Evolutionary conservation across 2,888 invertebrate species (phyloP).

Genomic region (Patella ulyssiponensis): DNA sequence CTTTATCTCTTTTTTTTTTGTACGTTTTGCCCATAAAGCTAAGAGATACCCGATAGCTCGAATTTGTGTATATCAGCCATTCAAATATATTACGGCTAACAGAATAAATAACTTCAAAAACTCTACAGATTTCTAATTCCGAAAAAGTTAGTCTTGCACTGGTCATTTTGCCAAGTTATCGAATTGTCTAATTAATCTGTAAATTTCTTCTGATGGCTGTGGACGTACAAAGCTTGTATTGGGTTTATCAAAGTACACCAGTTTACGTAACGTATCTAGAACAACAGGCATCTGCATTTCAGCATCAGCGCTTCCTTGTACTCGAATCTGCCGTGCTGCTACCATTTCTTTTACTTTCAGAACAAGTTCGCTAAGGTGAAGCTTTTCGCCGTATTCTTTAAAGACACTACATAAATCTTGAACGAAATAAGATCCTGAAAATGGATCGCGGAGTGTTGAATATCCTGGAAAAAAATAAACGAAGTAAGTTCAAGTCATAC

Average conservation of each 20-base stretch:
- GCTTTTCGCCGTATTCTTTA: background rate
- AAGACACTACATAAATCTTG: background rate
- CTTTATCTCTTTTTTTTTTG: too few species aligned
- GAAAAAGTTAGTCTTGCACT: too few species aligned
- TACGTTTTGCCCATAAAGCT: too few species aligned
- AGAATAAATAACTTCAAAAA: too few species aligned
- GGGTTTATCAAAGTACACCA: background rate
- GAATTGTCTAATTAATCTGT: background rate
- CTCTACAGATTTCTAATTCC: too few species aligned
- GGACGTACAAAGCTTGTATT: background rate
- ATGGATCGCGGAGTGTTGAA: background rate
- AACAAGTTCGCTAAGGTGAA: background rate
- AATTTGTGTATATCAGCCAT: too few species aligned
- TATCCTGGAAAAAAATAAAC: background rate
- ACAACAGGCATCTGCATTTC: constrained; percentile 3
- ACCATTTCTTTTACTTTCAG: constrained; percentile 4
- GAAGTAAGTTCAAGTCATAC: too few species aligned
- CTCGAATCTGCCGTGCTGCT: background rate
- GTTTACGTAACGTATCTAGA: background rate
- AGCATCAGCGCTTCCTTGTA: background rate
- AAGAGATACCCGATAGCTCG: too few species aligned
- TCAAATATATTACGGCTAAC: too few species aligned
- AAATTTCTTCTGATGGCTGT: background rate
- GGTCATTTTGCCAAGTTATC: background rate
- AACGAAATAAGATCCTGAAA: background rate